phyloP scores from a whole-genome alignment of 2,797 vertebrate genomes.

The Poecilia gillii region DNA sequence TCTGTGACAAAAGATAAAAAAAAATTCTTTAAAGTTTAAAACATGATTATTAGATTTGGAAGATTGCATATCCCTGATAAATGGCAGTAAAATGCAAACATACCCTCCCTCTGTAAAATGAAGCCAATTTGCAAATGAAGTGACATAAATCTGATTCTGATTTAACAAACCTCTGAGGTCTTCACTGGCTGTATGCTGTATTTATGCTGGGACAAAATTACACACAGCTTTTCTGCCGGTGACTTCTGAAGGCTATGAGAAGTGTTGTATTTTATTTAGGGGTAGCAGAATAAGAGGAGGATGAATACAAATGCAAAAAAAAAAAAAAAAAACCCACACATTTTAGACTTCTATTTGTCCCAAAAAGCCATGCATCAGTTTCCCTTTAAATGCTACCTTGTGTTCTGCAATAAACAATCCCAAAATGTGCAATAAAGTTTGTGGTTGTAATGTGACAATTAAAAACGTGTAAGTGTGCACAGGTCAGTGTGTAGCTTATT shows the following conservation, averaged over 20 bases:
- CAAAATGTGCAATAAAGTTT: background rate
- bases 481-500: background rate
- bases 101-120: background rate
- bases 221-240: background rate
- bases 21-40: background rate
- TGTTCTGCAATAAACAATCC: background rate
- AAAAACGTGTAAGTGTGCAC: background rate
- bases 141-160: background rate
- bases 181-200: background rate
- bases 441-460: background rate
- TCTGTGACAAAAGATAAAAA: slow-evolving; percentile 70
- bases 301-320: background rate
- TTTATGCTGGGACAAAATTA: background rate
- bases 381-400: background rate
- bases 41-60: background rate
- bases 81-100: background rate
- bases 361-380: background rate
- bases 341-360: background rate
- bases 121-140: background rate
- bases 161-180: background rate
- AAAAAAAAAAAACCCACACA: no score
- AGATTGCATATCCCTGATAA: background rate
- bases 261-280: background rate
- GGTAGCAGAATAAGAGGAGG: background rate
- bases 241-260: background rate